Evolutionary conservation across 2,888 invertebrate species (phyloP).

Genomic region (Scaptodrosophila latifasciaeformis): DNA sequence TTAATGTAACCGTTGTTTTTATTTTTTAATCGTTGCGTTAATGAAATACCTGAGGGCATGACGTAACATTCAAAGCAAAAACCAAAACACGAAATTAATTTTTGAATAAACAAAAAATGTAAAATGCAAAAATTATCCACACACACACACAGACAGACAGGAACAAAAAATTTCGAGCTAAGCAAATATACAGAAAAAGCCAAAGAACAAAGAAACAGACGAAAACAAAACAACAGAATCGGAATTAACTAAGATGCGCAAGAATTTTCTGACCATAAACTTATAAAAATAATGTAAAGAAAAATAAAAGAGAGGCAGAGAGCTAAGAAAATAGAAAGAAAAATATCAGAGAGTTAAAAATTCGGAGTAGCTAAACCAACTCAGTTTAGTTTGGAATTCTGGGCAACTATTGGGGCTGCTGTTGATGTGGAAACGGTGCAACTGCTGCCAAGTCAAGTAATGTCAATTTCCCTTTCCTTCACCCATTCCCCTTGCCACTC

Average conservation of each 20-base stretch:
- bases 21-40: no score
- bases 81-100: neutral
- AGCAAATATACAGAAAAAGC: slow-evolving; percentile 4
- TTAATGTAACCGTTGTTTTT: no score
- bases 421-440: no score
- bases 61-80: neutral
- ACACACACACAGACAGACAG: slow-evolving; percentile 11
- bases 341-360: no score
- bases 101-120: neutral
- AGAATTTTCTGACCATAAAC: no score
- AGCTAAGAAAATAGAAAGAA: no score
- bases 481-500: slow-evolving; percentile 6
- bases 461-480: neutral
- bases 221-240: slow-evolving; percentile 15
- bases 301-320: slow-evolving; percentile 6
- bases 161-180: slow-evolving; percentile 17
- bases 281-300: slow-evolving; percentile 31
- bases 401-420: slow-evolving; percentile 31
- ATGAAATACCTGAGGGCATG: neutral
- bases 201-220: slow-evolving; percentile 22
- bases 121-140: neutral
- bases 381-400: no score
- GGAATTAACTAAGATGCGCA: no score
- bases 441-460: no score
- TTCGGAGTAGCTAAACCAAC: no score